Evolutionary conservation across 53 echinoderm and acorn worm species (phyloP), one percentile per base, ranked within the genome.

Genomic region (Paracentrotus lividus): DNA sequence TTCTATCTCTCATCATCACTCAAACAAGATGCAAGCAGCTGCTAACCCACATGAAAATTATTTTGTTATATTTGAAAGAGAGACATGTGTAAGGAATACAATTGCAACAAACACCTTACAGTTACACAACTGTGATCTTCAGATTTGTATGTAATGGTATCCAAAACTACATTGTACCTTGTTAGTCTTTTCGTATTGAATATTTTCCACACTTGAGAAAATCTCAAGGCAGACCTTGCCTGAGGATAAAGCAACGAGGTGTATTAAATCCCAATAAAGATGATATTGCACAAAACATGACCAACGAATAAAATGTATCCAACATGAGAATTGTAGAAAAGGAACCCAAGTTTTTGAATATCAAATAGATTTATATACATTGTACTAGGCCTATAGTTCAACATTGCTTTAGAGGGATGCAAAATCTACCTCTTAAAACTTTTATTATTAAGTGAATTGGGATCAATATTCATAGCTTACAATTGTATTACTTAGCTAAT

Each of bases 11-110:
- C 90, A 68, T 68, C 90, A 68, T 69, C 72, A 72, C 53, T 36
- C 69, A 16, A 90, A 72, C 90, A 90, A 90, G 90, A 72, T 90
- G 90, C 69, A 26, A 72, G 72, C 90, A 90, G 90, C 90, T 90
- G 90, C 47, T 29, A 2, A 45, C 86, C 86, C 86, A 86, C 86
- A 86, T 86, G 86, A 86, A 86, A 47, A 86, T 86, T 53, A 86
- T 86, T 86, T 86, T 20, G 81, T n/a, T n/a, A n/a, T n/a, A 1
- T 49, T 47, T 26, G 47, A 81, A 81, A 81, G 81, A 81, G 81
- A 81, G 81, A 43, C 26, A 72, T 24, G 26, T 81, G 15, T 38
- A 47, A 81, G 10, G 26, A 45, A 81, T 81, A 81, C 81, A 45
- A 38, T 40, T 72, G 72, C 32, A 40, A 3, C 40, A 10, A 57